Conservation (phyloP, 2,888 invertebrate species). For the Epistrophella euchroma region DNA sequence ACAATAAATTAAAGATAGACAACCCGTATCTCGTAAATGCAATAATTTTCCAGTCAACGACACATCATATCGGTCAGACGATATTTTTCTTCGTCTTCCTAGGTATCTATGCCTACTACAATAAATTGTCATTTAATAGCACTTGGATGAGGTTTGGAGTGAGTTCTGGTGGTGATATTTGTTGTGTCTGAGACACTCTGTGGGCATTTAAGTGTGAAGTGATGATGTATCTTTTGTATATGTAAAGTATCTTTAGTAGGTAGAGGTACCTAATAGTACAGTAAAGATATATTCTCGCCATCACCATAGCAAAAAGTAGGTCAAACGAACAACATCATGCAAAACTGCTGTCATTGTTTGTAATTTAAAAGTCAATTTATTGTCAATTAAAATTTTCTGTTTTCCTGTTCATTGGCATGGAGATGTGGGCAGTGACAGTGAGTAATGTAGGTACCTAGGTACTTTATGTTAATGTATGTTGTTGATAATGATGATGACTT, state of each 20-base stretch:
- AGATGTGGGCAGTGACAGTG: slow-evolving; percentile 1
- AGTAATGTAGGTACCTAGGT: too few species aligned
- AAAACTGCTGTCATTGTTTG: slow-evolving; percentile 58
- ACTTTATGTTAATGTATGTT: slow-evolving; percentile 21
- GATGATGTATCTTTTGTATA: slow-evolving; percentile 29
- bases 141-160: slow-evolving; percentile 21
- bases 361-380: slow-evolving; percentile 60
- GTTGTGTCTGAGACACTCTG: slow-evolving; percentile 6
- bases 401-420: slow-evolving; percentile 24
- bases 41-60: slow-evolving; percentile 35
- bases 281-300: neutral
- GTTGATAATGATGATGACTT: slow-evolving; percentile 8
- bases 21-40: neutral
- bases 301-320: slow-evolving; percentile 37
- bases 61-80: slow-evolving; percentile 23
- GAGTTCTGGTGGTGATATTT: slow-evolving; percentile 29
- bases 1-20: slow-evolving; percentile 12
- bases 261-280: neutral
- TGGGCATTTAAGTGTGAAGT: neutral
- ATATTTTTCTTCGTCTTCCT: slow-evolving; percentile 6
- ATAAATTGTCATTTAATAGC: slow-evolving; percentile 60
- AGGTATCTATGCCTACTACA: neutral
- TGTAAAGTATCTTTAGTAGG: neutral
- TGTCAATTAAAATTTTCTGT: slow-evolving; percentile 56
- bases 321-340: slow-evolving; percentile 51